Evolutionary conservation across 2,888 invertebrate species (phyloP).

Genomic region (Stegophylla sp.): DNA sequence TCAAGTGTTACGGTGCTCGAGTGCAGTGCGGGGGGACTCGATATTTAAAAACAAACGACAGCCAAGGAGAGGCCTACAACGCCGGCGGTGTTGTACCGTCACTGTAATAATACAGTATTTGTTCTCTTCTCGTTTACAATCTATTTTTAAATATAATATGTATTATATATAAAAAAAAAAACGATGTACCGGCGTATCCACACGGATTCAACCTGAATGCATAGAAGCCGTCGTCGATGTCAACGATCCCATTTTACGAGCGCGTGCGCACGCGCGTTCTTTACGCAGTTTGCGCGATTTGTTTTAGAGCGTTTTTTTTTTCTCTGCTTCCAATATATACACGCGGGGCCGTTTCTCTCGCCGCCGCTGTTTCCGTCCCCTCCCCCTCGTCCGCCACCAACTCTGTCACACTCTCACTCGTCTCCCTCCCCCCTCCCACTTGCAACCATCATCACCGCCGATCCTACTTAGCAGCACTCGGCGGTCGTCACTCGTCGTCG

Average conservation of each 20-base stretch:
- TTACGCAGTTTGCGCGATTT: slow-evolving; percentile 36
- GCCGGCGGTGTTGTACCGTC: too few species aligned
- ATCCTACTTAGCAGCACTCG: too few species aligned
- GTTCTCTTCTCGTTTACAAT: not conserved
- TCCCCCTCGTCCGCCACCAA: not conserved
- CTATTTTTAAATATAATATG: not conserved
- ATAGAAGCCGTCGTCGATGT: too few species aligned
- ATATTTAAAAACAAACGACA: too few species aligned
- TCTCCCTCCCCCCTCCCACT: not conserved
- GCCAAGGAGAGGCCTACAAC: too few species aligned
- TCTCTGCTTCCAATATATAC: not conserved
- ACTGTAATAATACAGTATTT: too few species aligned
- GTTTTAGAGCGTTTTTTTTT: slow-evolving; percentile 16
- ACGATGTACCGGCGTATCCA: not conserved
- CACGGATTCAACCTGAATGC: not conserved
- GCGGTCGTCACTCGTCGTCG: not conserved
- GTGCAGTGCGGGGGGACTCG: too few species aligned
- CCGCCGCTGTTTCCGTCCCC: not conserved
- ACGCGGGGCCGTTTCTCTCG: not conserved
- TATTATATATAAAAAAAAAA: not conserved
- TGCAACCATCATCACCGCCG: not conserved
- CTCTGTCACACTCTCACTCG: not conserved
- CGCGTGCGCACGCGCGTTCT: not conserved
- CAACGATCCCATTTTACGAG: not conserved
- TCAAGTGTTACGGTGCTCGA: too few species aligned